Percentiles rank a stretch among this genome's conserved stretches.
Evolutionary conservation across 2,113 vertebrate genomes (phyloP).

Genomic region (Merops nubicus): DNA sequence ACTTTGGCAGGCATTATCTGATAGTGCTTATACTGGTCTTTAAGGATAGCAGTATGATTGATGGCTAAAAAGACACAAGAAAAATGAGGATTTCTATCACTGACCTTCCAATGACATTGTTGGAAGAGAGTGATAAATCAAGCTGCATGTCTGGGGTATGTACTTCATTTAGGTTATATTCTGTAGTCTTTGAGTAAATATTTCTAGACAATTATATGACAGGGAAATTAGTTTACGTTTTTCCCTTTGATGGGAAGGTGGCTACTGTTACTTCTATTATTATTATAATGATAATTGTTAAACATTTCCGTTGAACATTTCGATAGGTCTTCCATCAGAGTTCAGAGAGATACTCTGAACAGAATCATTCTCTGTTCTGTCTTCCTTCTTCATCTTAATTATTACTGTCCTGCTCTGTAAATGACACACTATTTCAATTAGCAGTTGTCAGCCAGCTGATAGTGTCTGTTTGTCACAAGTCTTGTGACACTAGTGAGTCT

Average conservation of each 20-base stretch:
- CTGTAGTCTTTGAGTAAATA: neutral
- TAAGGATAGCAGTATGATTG: neutral
- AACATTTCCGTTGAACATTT: neutral
- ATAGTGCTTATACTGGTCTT: conserved; percentile 8
- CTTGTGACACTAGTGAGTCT: neutral
- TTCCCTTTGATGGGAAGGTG: neutral
- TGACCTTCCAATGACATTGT: neutral
- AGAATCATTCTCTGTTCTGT: neutral
- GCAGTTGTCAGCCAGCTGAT: neutral
- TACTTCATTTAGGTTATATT: neutral
- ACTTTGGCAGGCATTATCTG: conserved; percentile 17
- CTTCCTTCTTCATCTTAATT: neutral
- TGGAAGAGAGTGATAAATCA: conserved; percentile 4
- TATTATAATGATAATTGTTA: neutral
- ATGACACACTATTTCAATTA: neutral
- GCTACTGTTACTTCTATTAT: neutral
- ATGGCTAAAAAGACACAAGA: neutral
- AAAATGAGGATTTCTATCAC: conserved; percentile 10
- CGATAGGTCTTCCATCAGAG: neutral
- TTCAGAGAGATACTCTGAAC: neutral
- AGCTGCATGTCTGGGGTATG: neutral
- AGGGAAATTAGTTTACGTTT: neutral
- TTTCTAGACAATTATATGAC: neutral
- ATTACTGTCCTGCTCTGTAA: neutral
- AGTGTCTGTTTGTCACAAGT: neutral